These are phyloP conservation scores for Sparidentex hasta DNA, from an alignment of 2,797 vertebrate species.

Conservation along the genomic window DNA sequence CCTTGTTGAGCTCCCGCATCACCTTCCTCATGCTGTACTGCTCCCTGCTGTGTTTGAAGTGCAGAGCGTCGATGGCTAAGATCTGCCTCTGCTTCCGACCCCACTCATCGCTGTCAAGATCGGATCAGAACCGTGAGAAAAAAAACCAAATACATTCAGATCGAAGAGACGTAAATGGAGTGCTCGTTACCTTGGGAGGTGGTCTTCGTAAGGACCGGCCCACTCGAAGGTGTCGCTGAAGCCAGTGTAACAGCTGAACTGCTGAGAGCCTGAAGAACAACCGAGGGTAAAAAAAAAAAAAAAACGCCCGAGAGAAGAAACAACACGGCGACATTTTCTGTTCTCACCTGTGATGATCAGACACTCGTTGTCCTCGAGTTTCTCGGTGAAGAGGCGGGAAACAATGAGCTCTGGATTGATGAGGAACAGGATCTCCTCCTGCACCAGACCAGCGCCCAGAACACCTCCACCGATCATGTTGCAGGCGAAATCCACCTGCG, in stretches of 20 bases:
- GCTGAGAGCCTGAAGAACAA: slow-evolving; percentile 75
- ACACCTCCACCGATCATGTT: slow-evolving; percentile 81
- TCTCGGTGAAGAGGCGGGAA: slow-evolving; percentile 85
- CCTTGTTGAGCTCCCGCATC: slow-evolving; percentile 84
- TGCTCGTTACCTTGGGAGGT: slow-evolving; percentile 45
- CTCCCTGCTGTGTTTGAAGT: slow-evolving; percentile 54
- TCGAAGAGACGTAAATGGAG: fast-evolving
- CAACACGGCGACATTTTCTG: no score
- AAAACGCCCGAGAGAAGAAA: no score
- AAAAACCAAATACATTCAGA: fast-evolving
- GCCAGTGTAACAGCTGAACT: slow-evolving; percentile 74
- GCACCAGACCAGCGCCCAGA: slow-evolving; percentile 79
- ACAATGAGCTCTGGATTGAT: slow-evolving; percentile 84
- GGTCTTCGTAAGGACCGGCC: slow-evolving; percentile 27
- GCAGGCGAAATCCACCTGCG: slow-evolving; percentile 84
- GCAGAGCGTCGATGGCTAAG: slow-evolving; percentile 82
- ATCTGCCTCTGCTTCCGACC: slow-evolving; percentile 71
- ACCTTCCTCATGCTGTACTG: slow-evolving; percentile 70
- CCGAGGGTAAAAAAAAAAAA: neutral
- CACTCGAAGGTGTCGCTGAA: slow-evolving; percentile 75
- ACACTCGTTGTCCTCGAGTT: slow-evolving; percentile 76
- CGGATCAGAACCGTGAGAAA: neutral
- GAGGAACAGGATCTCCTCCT: slow-evolving; percentile 86
- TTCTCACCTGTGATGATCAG: slow-evolving; percentile 78
- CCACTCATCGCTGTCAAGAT: slow-evolving; percentile 78